A percentile compares a stretch with the other conserved stretches of the same genome.
Evolutionary conservation across 2,797 vertebrate genomes (phyloP).

Genomic region (Parambassis ranga): DNA sequence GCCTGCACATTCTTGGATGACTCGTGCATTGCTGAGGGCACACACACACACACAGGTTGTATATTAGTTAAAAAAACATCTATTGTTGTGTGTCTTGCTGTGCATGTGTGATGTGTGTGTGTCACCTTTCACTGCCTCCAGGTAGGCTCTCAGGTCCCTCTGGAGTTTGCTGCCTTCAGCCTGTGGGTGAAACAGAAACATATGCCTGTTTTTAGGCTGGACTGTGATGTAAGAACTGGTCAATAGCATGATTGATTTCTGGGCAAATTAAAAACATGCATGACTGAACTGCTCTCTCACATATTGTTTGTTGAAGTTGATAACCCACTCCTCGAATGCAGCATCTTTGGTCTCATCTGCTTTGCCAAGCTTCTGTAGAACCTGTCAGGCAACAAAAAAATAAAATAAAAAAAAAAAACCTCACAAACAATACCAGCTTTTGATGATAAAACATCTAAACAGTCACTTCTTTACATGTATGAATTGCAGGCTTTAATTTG

Average conservation of each 20-base stretch:
- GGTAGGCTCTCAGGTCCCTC: slow-evolving; percentile 89
- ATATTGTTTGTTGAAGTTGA: slow-evolving; percentile 98
- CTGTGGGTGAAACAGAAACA: slow-evolving; percentile 67
- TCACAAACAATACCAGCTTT: neutral
- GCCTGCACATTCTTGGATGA: slow-evolving; percentile 93
- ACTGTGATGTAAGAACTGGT: neutral
- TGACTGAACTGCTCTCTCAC: slow-evolving; percentile 68
- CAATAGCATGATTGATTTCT: neutral
- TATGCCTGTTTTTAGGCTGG: neutral
- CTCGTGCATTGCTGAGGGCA: slow-evolving; percentile 92
- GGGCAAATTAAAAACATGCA: neutral
- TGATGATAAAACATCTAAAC: too few species aligned
- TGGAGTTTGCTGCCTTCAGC: slow-evolving; percentile 89
- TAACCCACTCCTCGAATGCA: slow-evolving; percentile 96
- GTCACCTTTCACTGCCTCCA: slow-evolving; percentile 90
- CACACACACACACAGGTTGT: neutral
- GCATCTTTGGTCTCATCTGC: slow-evolving; percentile 98
- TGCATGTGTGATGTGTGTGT: neutral
- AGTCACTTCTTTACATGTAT: neutral
- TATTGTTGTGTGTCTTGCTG: neutral
- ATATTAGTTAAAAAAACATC: neutral
- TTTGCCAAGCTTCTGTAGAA: slow-evolving; percentile 98
- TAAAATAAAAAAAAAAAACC: neutral
- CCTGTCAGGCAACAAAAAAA: slow-evolving; percentile 74
- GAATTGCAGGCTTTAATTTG: neutral